A percentile compares a stretch with the other conserved stretches of the same genome.
These are phyloP conservation scores for Periophthalmus modestus DNA, from an alignment of 2,113 vertebrate genomes.

Conservation along the genomic window DNA sequence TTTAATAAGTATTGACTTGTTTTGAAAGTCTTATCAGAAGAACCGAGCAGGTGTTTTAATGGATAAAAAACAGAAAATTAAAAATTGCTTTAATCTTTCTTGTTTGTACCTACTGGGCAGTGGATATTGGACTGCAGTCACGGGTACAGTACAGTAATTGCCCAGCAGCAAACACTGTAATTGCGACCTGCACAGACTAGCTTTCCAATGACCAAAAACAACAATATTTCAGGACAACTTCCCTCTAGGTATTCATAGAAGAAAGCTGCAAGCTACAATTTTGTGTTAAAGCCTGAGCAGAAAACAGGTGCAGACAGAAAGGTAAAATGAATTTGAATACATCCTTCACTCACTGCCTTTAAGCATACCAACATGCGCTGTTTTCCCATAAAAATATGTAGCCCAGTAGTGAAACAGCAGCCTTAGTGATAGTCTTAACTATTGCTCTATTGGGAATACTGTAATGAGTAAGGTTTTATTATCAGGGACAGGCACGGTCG, in stretches of 20 bases:
- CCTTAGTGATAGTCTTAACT: conserved; percentile 3
- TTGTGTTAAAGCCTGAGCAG: not conserved
- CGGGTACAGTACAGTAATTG: not conserved
- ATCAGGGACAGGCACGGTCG: conserved; percentile 20
- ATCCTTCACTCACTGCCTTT: not conserved
- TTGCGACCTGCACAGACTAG: not conserved
- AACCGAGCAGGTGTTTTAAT: conserved; percentile 14
- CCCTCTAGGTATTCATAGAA: not conserved
- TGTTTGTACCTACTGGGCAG: not conserved
- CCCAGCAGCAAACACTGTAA: not conserved
- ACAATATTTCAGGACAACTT: not conserved
- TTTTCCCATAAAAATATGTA: conserved; percentile 2
- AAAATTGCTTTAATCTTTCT: not conserved
- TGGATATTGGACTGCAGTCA: not conserved
- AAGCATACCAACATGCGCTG: not conserved
- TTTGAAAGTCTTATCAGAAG: conserved; percentile 1
- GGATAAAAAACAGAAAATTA: not conserved
- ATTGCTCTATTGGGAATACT: conserved; percentile 3
- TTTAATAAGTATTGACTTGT: not conserved
- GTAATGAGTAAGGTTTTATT: conserved; percentile 1
- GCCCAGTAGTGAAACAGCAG: not conserved
- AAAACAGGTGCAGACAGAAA: conserved; percentile 9
- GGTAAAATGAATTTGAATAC: conserved; percentile 13
- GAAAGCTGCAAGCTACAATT: conserved; percentile 3
- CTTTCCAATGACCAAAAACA: not conserved